Base-by-base conservation (phyloP, 2,888 invertebrate species). In the Volucella bombylans region DNA sequence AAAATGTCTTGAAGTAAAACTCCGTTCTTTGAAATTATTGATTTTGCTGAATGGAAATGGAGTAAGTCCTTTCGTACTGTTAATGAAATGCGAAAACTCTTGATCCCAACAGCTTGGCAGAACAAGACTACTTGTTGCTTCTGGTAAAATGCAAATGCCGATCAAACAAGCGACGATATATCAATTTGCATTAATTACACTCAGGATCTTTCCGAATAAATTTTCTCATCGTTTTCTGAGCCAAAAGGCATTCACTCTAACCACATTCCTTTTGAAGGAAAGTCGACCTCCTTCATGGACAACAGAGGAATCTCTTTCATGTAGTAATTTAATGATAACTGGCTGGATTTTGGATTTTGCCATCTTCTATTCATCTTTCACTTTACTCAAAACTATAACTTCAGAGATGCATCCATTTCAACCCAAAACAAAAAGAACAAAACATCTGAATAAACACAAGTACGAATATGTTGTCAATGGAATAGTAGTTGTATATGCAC, bases 171-270 rank as follows among this genome's bases (percentile, higher is more conserved):
- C 67, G 1, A 43, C 41, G 45, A 77, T 67, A 72, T 73, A 67
- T 62, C 62, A 82, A 82, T 82, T 82, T 82, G 72, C 82, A 82
- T 82, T 82, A 82, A 82, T 82, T 82, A 73, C 62, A 67, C 55
- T 52, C 82, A 82, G 78, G 59, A 72, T 69, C 23, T 54, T n/a
- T 10, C 8, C 43, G 52, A 65, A 72, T 38, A 64, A 39, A 50
- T 67, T 39, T 31, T 57, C n/a, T 62, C 10, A 43, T 11, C 39
- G 15, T 18, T 15, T 11, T 15, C 14, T 18, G 39, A 49, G 38
- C 15, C 49, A 14, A 49, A 11, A 31, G 47, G 31, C 31, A 31
- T 49, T 61, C 39, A 23, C 39, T 10, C 14, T 15, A 4, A 14
- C n/a, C 50, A 14, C 11, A 8, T 54, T 43, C 10, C n/a, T 59